Evolutionary conservation across 2,888 invertebrate species (phyloP).

Genomic region (Andrena minutula): DNA sequence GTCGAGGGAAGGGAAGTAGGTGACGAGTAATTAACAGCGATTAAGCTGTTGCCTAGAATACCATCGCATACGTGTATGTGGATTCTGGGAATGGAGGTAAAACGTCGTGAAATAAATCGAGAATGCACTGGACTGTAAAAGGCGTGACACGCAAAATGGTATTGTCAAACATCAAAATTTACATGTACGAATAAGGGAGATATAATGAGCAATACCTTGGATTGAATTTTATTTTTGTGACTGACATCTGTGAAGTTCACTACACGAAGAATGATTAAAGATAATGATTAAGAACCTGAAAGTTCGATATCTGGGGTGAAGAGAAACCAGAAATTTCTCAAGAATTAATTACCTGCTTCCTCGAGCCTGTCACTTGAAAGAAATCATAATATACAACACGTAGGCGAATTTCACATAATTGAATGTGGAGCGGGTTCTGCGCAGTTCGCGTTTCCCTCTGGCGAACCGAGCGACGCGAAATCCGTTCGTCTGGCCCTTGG

Average conservation of each 20-base stretch:
- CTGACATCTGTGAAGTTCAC: too few species aligned
- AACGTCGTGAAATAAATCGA: neutral
- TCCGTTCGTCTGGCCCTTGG: constrained; percentile 36
- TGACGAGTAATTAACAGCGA: constrained; percentile 53
- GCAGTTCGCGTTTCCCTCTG: neutral
- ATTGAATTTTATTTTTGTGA: too few species aligned
- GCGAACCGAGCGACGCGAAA: constrained; percentile 37
- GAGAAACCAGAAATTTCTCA: too few species aligned
- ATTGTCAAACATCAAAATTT: neutral
- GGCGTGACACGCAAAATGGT: neutral
- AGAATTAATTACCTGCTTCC: too few species aligned
- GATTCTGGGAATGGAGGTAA: too few species aligned
- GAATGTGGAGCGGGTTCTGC: neutral
- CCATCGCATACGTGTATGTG: constrained; percentile 1
- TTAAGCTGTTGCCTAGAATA: constrained; percentile 42
- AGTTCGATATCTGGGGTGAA: too few species aligned
- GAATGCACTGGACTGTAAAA: neutral
- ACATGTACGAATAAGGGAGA: neutral
- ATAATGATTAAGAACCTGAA: too few species aligned
- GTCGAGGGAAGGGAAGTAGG: constrained; percentile 32
- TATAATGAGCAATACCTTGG: neutral
- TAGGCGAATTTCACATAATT: neutral
- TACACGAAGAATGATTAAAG: too few species aligned
- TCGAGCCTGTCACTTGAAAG: neutral
- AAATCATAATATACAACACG: neutral